Percentiles rank a stretch among this genome's conserved stretches.
Evolutionary conservation across 2,888 invertebrate species (phyloP).

Genomic region (Deilephila porcellus): DNA sequence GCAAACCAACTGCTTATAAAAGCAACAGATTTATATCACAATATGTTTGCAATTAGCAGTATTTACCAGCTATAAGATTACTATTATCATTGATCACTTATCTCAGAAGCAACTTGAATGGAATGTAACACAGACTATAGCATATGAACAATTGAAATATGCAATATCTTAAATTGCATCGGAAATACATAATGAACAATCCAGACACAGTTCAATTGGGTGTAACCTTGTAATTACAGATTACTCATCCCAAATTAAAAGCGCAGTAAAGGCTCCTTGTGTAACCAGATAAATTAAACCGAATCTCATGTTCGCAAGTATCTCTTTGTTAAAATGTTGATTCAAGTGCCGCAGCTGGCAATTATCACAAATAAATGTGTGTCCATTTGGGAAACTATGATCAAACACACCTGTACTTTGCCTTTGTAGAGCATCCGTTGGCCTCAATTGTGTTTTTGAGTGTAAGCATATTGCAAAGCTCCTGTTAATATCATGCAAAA

Average conservation of each 20-base stretch:
- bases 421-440: neutral
- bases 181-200: conserved; percentile 30
- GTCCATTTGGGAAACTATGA: neutral
- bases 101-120: neutral
- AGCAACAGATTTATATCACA: too few species aligned
- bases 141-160: neutral
- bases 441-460: neutral
- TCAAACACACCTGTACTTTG: neutral
- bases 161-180: neutral
- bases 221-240: conserved; percentile 28
- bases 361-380: conserved; percentile 15
- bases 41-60: too few species aligned
- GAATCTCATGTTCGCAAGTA: neutral
- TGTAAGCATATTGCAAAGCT: neutral
- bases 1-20: neutral
- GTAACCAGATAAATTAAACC: neutral
- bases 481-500: neutral
- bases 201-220: conserved; percentile 33
- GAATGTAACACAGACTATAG: neutral
- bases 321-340: neutral
- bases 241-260: conserved; percentile 31
- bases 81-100: too few species aligned
- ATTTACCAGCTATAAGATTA: too few species aligned
- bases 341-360: conserved; percentile 8
- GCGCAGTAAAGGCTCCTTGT: conserved; percentile 17